A percentile compares a stretch with the other conserved stretches of the same genome.
Conservation (phyloP, 2,113 vertebrate genomes). For the Scopus umbretta region DNA sequence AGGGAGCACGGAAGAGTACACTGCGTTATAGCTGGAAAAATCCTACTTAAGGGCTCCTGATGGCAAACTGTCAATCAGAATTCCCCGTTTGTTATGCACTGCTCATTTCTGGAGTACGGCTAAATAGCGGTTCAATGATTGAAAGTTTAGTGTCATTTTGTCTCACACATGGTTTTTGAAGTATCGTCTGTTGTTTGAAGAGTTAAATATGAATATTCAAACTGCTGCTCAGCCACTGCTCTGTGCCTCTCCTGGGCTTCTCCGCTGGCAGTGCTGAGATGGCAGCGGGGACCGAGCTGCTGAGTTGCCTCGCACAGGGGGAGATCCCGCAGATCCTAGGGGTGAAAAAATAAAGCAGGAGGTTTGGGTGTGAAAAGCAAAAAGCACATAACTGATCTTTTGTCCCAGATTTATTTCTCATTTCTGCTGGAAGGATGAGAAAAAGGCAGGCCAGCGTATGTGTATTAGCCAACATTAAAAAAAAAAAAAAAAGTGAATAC, state of each 20-base stretch:
- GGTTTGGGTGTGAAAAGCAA: slow-evolving; percentile 12
- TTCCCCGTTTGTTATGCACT: background rate
- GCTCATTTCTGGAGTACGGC: background rate
- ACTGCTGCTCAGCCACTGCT: background rate
- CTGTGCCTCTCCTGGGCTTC: background rate
- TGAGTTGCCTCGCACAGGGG: background rate
- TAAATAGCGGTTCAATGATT: background rate
- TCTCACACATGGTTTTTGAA: slow-evolving; percentile 1
- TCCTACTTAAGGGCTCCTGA: slow-evolving; percentile 28
- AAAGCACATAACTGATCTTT: background rate
- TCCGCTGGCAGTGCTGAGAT: background rate
- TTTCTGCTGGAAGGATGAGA: slow-evolving; percentile 8
- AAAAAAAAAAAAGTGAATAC: background rate
- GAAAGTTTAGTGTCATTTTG: slow-evolving; percentile 23
- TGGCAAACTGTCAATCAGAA: slow-evolving; percentile 30
- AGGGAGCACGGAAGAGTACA: background rate
- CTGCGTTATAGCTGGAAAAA: slow-evolving; percentile 14
- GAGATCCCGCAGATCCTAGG: background rate
- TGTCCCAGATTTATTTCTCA: background rate
- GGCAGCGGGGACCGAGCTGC: background rate
- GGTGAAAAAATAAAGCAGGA: background rate
- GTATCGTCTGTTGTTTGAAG: slow-evolving; percentile 21
- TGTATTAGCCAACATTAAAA: background rate
- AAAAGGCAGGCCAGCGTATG: background rate
- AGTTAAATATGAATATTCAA: slow-evolving; percentile 33